These are phyloP conservation scores for Malacoraja senta DNA, from an alignment of 2,797 vertebrate genomes.

Conservation along the genomic window DNA sequence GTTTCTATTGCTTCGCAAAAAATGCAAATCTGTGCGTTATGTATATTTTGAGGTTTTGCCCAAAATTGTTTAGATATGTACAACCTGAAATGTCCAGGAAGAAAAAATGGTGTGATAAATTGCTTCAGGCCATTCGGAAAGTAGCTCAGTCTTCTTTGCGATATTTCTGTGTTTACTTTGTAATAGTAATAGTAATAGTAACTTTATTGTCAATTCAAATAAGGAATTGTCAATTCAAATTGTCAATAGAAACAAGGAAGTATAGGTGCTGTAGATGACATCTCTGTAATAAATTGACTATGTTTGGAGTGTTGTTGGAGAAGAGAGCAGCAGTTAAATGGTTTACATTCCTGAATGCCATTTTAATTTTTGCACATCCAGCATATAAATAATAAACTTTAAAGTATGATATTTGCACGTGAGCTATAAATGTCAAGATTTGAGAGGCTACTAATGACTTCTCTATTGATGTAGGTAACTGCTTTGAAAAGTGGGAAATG, in stretches of 20 bases:
- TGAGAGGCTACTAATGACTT: not conserved
- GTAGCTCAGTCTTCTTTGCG: not conserved
- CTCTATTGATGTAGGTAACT: not conserved
- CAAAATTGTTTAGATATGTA: not conserved
- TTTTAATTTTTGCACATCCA: not conserved
- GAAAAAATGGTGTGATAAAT: slow-evolving; percentile 13
- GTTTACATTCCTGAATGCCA: not conserved
- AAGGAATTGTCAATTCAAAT: too few species aligned
- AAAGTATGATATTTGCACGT: not conserved
- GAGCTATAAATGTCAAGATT: not conserved
- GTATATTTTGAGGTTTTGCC: not conserved
- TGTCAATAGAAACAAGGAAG: too few species aligned
- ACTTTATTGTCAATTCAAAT: too few species aligned
- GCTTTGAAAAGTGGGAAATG: not conserved
- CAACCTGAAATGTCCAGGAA: not conserved
- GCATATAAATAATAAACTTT: not conserved
- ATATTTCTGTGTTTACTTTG: not conserved
- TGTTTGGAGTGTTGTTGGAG: not conserved
- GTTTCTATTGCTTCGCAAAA: not conserved
- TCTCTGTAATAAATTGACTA: not conserved
- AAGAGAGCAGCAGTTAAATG: not conserved
- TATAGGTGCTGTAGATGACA: not conserved
- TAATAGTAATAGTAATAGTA: too few species aligned
- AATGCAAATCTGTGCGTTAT: not conserved
- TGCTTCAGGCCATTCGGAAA: not conserved